A percentile compares a stretch with the other conserved stretches of the same genome.
Evolutionary conservation across 2,888 invertebrate genomes (phyloP).

Genomic region (Drosophila borealis): DNA sequence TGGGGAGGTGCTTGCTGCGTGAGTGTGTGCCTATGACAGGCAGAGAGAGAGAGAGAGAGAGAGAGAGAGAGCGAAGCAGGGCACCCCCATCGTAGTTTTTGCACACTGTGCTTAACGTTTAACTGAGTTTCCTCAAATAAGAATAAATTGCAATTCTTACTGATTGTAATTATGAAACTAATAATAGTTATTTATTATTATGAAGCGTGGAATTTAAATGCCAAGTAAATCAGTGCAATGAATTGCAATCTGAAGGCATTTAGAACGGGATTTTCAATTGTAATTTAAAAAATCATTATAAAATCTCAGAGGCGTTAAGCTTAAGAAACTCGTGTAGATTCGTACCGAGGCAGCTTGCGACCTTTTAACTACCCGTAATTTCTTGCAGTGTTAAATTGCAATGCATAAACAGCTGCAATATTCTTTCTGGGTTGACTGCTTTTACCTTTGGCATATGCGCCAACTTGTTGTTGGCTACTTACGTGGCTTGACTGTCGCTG

Average conservation of each 20-base stretch:
- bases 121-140: not conserved
- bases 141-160: too few relatives aligned
- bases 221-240: too few relatives aligned
- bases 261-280: not conserved
- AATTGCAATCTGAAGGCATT: too few relatives aligned
- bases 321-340: too few relatives aligned
- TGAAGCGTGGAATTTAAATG: too few relatives aligned
- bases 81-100: not conserved
- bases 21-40: not conserved
- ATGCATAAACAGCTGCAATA: conserved; percentile 3
- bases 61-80: not conserved
- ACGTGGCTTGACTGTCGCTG: conserved; percentile 83
- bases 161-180: too few relatives aligned
- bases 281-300: too few relatives aligned
- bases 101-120: conserved; percentile 24
- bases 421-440: not conserved
- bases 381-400: conserved; percentile 23
- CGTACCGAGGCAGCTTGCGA: too few relatives aligned
- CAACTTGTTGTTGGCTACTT: conserved; percentile 70
- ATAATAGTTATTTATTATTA: too few relatives aligned
- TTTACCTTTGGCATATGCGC: conserved; percentile 50
- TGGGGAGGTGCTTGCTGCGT: not conserved
- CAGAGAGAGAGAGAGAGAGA: not conserved
- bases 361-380: not conserved
- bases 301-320: too few relatives aligned